Percentiles rank a stretch among this genome's conserved stretches.
Evolutionary conservation across 2,888 invertebrate species (phyloP).

Genomic region (Tipula unca): DNA sequence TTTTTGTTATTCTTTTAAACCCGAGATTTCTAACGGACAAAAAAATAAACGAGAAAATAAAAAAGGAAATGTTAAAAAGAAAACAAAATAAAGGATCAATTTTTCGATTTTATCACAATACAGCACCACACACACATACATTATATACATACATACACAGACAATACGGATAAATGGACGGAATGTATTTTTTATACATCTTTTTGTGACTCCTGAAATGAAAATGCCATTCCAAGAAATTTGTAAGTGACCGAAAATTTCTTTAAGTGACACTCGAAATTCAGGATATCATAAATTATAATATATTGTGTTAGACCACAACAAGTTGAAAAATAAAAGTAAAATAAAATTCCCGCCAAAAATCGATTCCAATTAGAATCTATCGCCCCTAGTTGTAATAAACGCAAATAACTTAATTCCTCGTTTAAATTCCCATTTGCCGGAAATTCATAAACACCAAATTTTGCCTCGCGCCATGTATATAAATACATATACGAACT

Average conservation of each 20-base stretch:
- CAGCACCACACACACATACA: background rate
- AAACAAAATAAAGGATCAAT: constrained; percentile 8
- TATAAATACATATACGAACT: background rate
- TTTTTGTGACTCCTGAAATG: background rate
- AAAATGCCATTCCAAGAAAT: background rate
- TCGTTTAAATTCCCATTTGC: background rate
- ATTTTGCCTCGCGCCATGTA: background rate
- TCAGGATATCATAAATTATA: background rate
- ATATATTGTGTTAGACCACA: background rate
- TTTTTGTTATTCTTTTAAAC: background rate
- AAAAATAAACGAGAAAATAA: background rate
- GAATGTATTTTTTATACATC: background rate
- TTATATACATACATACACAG: background rate
- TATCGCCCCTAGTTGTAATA: background rate
- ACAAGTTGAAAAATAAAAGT: background rate
- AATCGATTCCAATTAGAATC: background rate
- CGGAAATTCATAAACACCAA: background rate
- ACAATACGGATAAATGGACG: background rate
- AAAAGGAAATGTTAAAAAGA: constrained; percentile 3
- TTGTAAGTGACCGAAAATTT: background rate
- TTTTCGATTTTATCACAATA: background rate
- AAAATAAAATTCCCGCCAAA: background rate
- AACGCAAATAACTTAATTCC: background rate
- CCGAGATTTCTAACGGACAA: background rate
- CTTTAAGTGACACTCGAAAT: background rate